A percentile compares a stretch with the other conserved stretches of the same genome.
phyloP scores from a whole-genome alignment of 53 echinoderm and acorn worm species.

The Paelopatides confundens region DNA sequence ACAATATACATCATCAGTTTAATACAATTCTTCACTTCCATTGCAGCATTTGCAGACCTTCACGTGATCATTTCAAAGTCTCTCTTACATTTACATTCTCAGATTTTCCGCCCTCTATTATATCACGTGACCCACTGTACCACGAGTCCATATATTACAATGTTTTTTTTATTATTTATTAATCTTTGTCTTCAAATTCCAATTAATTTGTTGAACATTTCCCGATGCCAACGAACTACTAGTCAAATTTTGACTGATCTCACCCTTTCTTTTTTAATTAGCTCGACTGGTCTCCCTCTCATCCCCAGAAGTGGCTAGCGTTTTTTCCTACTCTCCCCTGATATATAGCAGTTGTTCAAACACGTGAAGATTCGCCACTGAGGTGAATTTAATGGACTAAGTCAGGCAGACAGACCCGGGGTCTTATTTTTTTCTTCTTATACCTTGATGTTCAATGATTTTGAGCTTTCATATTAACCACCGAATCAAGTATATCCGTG shows the following conservation, averaged over 20 bases:
- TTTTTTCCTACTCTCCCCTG: not conserved
- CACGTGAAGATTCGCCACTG: slow-evolving; percentile 13
- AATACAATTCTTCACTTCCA: no score
- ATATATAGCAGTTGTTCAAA: slow-evolving; percentile 31
- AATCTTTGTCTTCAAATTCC: not conserved
- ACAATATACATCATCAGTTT: no score
- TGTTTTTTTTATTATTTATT: not conserved
- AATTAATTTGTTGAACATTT: slow-evolving; percentile 3
- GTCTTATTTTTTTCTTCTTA: no score
- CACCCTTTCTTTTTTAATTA: slow-evolving; percentile 34
- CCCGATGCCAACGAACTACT: not conserved
- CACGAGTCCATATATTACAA: not conserved
- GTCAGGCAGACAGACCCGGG: slow-evolving; percentile 18
- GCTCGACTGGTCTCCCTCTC: not conserved
- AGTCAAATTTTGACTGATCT: not conserved
- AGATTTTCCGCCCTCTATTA: no score
- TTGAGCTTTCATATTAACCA: not conserved
- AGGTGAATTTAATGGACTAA: slow-evolving; percentile 16
- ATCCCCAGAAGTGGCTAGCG: not conserved
- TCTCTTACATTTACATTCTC: no score
- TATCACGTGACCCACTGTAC: no score
- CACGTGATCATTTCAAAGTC: no score
- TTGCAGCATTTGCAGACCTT: no score
- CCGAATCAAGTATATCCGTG: not conserved
- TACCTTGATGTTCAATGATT: slow-evolving; percentile 17